Percentiles rank a stretch among this genome's conserved stretches.
phyloP scores from a whole-genome alignment of 2,888 invertebrate species.

The Morpho achilles region DNA sequence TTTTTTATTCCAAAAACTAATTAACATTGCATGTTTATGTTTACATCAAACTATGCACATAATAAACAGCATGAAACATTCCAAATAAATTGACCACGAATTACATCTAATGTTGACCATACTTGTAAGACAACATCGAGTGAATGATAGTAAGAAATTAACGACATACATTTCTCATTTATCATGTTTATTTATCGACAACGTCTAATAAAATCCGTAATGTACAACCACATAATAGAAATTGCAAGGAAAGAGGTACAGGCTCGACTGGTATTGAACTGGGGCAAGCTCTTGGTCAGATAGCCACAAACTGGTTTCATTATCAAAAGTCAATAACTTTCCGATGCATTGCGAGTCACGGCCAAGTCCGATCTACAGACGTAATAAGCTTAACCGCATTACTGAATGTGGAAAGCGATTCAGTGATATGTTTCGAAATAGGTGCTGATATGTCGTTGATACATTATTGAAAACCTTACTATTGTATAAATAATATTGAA shows the following conservation, averaged over 20 bases:
- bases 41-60: not conserved
- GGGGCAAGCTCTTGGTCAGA: slow-evolving; percentile 72
- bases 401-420: slow-evolving; percentile 28
- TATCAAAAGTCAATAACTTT: slow-evolving; percentile 80
- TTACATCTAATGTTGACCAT: slow-evolving; percentile 49
- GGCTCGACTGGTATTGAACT: slow-evolving; percentile 65
- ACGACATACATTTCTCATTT: slow-evolving; percentile 46
- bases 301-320: slow-evolving; percentile 74
- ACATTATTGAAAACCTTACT: not conserved
- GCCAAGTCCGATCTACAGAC: slow-evolving; percentile 59
- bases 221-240: slow-evolving; percentile 40
- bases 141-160: slow-evolving; percentile 15
- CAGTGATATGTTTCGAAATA: slow-evolving; percentile 14
- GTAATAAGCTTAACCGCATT: slow-evolving; percentile 45
- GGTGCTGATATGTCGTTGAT: slow-evolving; percentile 1
- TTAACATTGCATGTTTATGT: too few relatives aligned
- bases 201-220: slow-evolving; percentile 39
- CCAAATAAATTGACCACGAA: slow-evolving; percentile 14
- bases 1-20: too few relatives aligned
- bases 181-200: slow-evolving; percentile 2
- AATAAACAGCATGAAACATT: slow-evolving; percentile 7
- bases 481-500: not conserved
- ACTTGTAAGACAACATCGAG: slow-evolving; percentile 38
- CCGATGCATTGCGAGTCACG: slow-evolving; percentile 74
- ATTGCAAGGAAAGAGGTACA: slow-evolving; percentile 39